These are phyloP conservation scores for Coelinius sp. DNA, from an alignment of 2,888 invertebrate species.

Conservation along the genomic window DNA sequence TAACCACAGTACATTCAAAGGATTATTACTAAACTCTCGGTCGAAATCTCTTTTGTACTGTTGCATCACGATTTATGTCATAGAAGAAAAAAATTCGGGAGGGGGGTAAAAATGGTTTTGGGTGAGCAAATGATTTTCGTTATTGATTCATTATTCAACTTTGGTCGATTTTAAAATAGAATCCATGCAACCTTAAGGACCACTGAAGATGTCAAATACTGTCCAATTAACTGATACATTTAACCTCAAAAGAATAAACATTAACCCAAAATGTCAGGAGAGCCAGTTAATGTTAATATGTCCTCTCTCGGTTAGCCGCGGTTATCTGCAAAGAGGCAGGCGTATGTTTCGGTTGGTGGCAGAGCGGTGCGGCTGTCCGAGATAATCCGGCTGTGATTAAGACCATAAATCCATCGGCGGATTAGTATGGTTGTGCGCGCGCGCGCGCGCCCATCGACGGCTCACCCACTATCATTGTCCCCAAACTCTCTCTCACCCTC, in stretches of 20 bases:
- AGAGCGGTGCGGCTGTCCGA: constrained; percentile 69
- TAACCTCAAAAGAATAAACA: neutral
- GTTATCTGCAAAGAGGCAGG: constrained; percentile 70
- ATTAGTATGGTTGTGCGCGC: constrained; percentile 68
- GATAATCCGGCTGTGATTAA: constrained; percentile 77
- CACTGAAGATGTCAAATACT: too few relatives aligned
- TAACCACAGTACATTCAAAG: constrained; percentile 47
- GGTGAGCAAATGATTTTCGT: neutral
- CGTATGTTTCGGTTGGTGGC: constrained; percentile 67
- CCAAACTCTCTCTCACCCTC: constrained; percentile 30
- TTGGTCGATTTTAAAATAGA: too few relatives aligned
- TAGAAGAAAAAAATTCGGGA: neutral
- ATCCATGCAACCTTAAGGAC: too few relatives aligned
- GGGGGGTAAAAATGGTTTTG: neutral
- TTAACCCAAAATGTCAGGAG: neutral
- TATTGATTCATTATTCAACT: too few relatives aligned
- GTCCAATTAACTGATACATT: too few relatives aligned
- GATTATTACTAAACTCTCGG: constrained; percentile 40
- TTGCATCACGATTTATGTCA: constrained; percentile 45
- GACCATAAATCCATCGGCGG: constrained; percentile 76
- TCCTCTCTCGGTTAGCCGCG: constrained; percentile 48
- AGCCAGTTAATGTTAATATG: constrained; percentile 13
- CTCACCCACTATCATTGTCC: constrained; percentile 29
- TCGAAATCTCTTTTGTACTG: constrained; percentile 39
- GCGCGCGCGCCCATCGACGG: constrained; percentile 42